Evolutionary conservation across 2,113 vertebrate genomes (phyloP), one percentile per base, ranked within the genome.

Genomic region (Gnathonemus echidnorhynchus): DNA sequence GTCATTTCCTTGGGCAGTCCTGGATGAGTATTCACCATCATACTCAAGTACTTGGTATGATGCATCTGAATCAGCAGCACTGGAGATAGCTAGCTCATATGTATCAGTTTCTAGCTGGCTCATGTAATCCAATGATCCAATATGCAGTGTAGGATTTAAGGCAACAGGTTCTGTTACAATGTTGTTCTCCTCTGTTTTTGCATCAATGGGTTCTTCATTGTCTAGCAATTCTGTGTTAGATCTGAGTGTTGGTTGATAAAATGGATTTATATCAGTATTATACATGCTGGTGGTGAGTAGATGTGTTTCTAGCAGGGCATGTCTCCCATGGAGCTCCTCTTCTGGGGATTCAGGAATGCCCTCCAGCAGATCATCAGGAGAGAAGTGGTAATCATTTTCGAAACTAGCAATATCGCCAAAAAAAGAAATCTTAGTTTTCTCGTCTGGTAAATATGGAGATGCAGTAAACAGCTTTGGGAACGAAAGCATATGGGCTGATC

Each of bases 11-110:
- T 48, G 93, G n/a, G 88, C 90, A 11, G 90, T 93, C 1, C 93
- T 93, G 21, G 70, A 88, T 11, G 90, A 92, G 90, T 95, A 94
- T 11, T 94, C 93, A 2, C 95, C 95, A 0, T 90, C 92, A 3
- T 94, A 94, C 70, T 93, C 93, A 70, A 94, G 91, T 21, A 95
- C 48, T 31, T 95, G 91, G 7, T 95, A 94, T 85, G 93, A 95
- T 19, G 95, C 90, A 3, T 93, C 92, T 1, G 94, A 92, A 52
- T 90, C 87, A 0, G 93, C 90, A 2, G 92, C 24, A 2, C 88
- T 91, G 0, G 92, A 88, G 10, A 89, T 88, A 2, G 86, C 66
- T 0, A 88, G 53, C 80, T 49, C 35, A 62, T 85, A 53, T 15
- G 19, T 15, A 46, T 86, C 17, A 24, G 27, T 53, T 27, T 88